Evolutionary conservation across 2,113 vertebrate species (phyloP).

Genomic region (Chaenocephalus aceratus): DNA sequence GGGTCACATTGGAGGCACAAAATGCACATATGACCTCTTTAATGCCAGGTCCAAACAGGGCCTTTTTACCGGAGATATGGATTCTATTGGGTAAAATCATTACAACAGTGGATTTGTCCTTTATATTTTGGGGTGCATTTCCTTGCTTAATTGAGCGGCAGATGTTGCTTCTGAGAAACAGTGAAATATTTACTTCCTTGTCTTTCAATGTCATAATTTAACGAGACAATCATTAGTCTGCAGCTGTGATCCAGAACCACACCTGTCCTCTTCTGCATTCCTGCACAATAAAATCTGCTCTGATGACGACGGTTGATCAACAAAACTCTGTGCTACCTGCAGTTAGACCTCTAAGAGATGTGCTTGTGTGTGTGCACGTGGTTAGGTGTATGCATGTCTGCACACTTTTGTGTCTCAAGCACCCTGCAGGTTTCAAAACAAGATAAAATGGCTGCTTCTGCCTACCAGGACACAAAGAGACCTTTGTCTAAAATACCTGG

Average conservation of each 20-base stretch:
- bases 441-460: slow-evolving; percentile 30
- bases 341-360: background rate
- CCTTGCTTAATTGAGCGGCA: background rate
- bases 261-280: slow-evolving; percentile 61
- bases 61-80: too few species aligned
- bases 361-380: background rate
- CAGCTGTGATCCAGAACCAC: slow-evolving; percentile 37
- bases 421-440: slow-evolving; percentile 39
- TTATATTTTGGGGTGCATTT: background rate
- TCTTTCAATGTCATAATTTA: slow-evolving; percentile 8
- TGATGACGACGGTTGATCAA: slow-evolving; percentile 3
- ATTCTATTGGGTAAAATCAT: background rate
- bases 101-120: too few species aligned
- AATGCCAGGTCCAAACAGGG: too few species aligned
- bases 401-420: slow-evolving; percentile 5
- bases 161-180: background rate
- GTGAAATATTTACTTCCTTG: background rate
- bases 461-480: slow-evolving; percentile 43
- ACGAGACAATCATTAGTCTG: slow-evolving; percentile 21
- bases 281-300: slow-evolving; percentile 14
- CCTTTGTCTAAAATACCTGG: slow-evolving; percentile 59
- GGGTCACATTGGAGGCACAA: too few species aligned
- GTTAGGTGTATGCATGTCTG: slow-evolving; percentile 13
- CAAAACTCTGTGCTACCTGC: slow-evolving; percentile 5
- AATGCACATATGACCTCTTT: too few species aligned